These are phyloP conservation scores for Lichenostomus cassidix DNA, from an alignment of 2,113 vertebrate genomes.

Conservation along the genomic window DNA sequence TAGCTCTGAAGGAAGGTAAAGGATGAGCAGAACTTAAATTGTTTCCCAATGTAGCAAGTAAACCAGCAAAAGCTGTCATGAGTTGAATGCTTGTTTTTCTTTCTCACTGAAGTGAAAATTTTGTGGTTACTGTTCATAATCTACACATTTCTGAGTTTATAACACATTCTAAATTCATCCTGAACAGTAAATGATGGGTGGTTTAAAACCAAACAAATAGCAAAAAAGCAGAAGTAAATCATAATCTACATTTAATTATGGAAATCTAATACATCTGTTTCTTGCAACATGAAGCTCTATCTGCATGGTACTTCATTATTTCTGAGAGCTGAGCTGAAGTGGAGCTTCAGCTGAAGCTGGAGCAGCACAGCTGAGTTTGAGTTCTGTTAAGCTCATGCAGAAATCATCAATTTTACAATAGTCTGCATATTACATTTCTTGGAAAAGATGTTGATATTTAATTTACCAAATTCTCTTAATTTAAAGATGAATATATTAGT, in stretches of 20 bases:
- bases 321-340: not conserved
- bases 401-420: not conserved
- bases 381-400: not conserved
- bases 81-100: not conserved
- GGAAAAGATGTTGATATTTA: not conserved
- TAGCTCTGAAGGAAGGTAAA: not conserved
- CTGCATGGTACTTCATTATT: not conserved
- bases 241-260: not conserved
- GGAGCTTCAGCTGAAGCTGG: not conserved
- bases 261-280: not conserved
- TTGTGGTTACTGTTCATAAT: not conserved
- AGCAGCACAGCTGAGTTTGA: not conserved
- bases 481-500: not conserved
- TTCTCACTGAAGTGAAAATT: not conserved
- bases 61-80: not conserved
- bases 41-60: not conserved
- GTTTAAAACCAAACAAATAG: not conserved
- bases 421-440: not conserved
- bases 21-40: not conserved
- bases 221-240: not conserved
- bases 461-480: not conserved
- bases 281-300: not conserved
- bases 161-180: not conserved
- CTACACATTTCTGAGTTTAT: not conserved
- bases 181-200: not conserved